These are phyloP conservation scores for Oostethus manadensis DNA, from an alignment of 2,113 vertebrate genomes.

Conservation along the genomic window DNA sequence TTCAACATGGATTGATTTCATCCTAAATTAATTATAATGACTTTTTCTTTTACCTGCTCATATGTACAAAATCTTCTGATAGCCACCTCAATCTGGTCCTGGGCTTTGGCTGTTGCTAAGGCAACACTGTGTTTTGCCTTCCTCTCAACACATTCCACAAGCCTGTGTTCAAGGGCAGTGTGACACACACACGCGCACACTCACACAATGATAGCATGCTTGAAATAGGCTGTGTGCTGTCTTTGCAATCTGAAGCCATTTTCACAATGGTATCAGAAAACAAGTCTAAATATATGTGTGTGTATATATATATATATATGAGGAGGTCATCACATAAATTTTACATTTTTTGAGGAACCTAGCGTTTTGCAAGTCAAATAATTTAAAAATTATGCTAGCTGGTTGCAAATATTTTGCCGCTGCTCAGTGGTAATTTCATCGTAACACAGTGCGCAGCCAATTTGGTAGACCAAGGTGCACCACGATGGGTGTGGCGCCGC, in stretches of 20 bases:
- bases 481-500: too few species aligned
- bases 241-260: constrained; percentile 36
- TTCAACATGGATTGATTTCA: background rate
- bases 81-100: constrained; percentile 26
- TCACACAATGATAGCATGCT: constrained; percentile 25
- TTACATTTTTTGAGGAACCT: background rate
- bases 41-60: background rate
- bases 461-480: too few species aligned
- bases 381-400: background rate
- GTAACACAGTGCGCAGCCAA: too few species aligned
- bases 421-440: too few species aligned
- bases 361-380: background rate
- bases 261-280: constrained; percentile 18
- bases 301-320: background rate
- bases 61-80: constrained; percentile 28
- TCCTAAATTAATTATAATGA: background rate
- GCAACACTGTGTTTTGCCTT: constrained; percentile 68
- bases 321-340: background rate
- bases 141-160: constrained; percentile 66
- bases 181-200: constrained; percentile 47
- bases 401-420: too few species aligned
- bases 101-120: constrained; percentile 60
- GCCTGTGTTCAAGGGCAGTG: constrained; percentile 59
- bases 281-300: background rate
- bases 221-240: constrained; percentile 41